Conservation (phyloP, 1,140 invertebrate species). For the Meloidogyne chitwoodi region DNA sequence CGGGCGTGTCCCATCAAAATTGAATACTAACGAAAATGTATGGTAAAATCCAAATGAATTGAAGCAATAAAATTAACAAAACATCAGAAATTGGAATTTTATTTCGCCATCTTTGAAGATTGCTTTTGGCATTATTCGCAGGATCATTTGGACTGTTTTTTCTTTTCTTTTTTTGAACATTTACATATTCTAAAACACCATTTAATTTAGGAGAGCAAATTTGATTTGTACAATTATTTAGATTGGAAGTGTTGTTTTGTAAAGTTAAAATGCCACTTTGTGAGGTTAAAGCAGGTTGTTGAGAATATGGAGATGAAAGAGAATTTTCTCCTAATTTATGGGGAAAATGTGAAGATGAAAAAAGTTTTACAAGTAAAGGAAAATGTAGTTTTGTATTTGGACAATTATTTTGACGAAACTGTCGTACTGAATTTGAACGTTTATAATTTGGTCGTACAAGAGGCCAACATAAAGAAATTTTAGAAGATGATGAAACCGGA, state of each 20-base stretch:
- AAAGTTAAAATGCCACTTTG: not conserved
- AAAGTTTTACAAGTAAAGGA: not conserved
- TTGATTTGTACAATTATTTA: not conserved
- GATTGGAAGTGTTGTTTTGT: not conserved
- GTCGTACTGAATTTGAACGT: not conserved
- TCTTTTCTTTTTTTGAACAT: not conserved
- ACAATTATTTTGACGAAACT: not conserved
- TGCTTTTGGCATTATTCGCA: not conserved
- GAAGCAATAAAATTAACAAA: conserved; percentile 26
- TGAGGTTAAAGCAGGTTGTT: not conserved
- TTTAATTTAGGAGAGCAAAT: not conserved
- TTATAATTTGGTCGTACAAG: not conserved
- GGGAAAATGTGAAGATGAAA: not conserved
- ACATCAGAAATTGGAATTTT: not conserved
- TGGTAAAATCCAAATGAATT: conserved; percentile 54
- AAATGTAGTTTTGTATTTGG: not conserved
- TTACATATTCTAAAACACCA: not conserved
- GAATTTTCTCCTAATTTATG: not conserved
- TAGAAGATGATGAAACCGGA: not conserved
- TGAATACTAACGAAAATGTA: conserved; percentile 51
- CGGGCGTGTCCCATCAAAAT: too few relatives aligned
- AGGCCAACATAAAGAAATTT: not conserved
- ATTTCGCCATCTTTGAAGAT: not conserved
- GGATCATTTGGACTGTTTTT: not conserved
- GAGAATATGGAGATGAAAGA: not conserved